A percentile compares a stretch with the other conserved stretches of the same genome.
These are phyloP conservation scores for Brachypteracias leptosomus DNA, from an alignment of 2,113 vertebrate genomes.

Conservation along the genomic window DNA sequence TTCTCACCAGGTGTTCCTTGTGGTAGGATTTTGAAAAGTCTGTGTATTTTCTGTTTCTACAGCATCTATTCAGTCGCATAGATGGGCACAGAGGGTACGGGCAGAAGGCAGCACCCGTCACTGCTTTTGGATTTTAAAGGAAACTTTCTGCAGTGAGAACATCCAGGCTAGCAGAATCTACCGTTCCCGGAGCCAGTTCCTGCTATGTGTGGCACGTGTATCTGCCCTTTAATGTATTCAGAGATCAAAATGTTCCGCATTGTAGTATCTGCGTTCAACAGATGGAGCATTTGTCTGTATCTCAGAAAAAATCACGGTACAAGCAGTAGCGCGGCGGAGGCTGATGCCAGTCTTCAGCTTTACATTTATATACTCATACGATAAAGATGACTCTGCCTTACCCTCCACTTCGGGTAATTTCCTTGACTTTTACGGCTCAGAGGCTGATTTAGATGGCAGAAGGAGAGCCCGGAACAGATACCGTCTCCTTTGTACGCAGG, in stretches of 20 bases:
- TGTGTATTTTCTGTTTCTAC: neutral
- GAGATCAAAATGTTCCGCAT: neutral
- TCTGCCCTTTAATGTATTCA: neutral
- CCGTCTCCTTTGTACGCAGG: fast-evolving
- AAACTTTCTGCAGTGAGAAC: neutral
- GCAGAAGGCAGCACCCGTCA: neutral
- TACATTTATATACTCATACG: neutral
- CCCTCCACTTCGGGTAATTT: neutral
- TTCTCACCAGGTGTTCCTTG: neutral
- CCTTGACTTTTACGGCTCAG: neutral
- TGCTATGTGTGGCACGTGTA: neutral
- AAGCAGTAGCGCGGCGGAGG: neutral
- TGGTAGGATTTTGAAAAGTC: neutral
- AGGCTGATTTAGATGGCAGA: neutral
- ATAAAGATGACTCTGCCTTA: neutral
- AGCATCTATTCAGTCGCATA: neutral
- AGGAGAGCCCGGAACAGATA: neutral
- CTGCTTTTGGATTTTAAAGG: neutral
- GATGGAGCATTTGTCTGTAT: neutral
- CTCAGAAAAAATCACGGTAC: neutral
- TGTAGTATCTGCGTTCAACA: slow-evolving; percentile 1
- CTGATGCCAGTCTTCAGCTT: neutral
- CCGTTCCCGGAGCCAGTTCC: neutral
- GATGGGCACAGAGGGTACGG: neutral
- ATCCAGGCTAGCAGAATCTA: neutral